A percentile compares a stretch with the other conserved stretches of the same genome.
Conservation (phyloP, 2,797 vertebrate species). For the Echiichthys vipera region DNA sequence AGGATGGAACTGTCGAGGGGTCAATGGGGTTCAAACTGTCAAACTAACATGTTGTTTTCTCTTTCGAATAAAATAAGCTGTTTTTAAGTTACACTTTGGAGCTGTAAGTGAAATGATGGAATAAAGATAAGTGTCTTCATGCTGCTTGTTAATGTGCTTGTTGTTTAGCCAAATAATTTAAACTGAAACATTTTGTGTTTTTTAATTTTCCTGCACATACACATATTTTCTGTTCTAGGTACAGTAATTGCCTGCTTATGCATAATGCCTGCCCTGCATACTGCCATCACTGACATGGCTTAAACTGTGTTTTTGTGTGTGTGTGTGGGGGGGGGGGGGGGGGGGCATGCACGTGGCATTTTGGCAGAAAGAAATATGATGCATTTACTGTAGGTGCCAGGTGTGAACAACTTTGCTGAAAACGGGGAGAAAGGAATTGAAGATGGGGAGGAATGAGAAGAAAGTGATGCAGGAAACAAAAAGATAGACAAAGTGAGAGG, state of each 20-base stretch:
- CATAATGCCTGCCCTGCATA: neutral
- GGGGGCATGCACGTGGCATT: neutral
- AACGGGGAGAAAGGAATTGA: neutral
- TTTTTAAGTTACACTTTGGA: constrained; percentile 25
- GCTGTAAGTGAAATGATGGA: constrained; percentile 1
- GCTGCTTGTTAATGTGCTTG: neutral
- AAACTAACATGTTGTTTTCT: constrained; percentile 13
- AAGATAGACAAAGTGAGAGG: constrained; percentile 18
- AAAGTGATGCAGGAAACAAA: neutral
- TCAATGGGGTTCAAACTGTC: constrained; percentile 17
- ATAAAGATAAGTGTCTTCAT: constrained; percentile 36
- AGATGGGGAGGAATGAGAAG: neutral
- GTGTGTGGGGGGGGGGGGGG: too few relatives aligned
- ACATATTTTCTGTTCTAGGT: neutral
- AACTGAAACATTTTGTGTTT: neutral
- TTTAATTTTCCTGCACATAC: neutral
- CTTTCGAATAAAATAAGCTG: constrained; percentile 17
- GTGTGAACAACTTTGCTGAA: neutral
- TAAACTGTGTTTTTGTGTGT: too few relatives aligned
- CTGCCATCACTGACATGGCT: neutral
- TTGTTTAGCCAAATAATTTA: neutral
- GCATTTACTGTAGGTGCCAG: neutral
- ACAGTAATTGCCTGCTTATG: neutral
- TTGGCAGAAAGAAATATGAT: neutral
- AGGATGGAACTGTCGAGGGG: constrained; percentile 7